Conservation (phyloP, 1,140 invertebrate genomes). For the Drosophila lacteicornis region DNA sequence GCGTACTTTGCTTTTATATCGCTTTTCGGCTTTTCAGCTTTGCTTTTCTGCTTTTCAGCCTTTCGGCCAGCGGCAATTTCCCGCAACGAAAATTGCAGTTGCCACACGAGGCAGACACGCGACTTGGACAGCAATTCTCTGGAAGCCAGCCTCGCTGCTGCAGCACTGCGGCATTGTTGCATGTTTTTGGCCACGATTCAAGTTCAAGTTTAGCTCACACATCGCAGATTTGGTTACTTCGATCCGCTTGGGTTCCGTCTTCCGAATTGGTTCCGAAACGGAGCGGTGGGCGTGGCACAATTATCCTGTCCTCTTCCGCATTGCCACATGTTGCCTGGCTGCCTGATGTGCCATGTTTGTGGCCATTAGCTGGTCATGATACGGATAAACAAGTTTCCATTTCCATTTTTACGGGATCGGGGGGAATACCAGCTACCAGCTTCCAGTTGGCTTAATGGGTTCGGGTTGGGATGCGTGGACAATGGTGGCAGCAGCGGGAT, state of each 20-base stretch:
- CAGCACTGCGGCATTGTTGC: conserved; percentile 36
- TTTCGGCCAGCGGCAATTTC: conserved; percentile 47
- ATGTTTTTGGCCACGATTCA: conserved; percentile 56
- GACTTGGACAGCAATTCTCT: conserved; percentile 25
- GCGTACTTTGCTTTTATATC: conserved; percentile 66
- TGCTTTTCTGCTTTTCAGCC: conserved; percentile 1
- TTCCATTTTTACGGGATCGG: conserved; percentile 2
- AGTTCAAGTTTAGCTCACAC: conserved; percentile 73
- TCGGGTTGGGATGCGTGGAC: background rate
- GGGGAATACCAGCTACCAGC: conserved; percentile 11
- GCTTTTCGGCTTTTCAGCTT: background rate
- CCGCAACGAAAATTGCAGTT: conserved; percentile 54
- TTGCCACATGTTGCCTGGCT: conserved; percentile 49
- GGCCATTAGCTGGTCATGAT: conserved; percentile 38
- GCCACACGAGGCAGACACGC: conserved; percentile 14
- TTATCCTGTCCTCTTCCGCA: conserved; percentile 66
- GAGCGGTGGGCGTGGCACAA: conserved; percentile 50
- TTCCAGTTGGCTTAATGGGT: conserved; percentile 28
- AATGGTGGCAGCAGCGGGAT: background rate
- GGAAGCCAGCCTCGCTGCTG: conserved; percentile 1
- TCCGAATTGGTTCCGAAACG: conserved; percentile 50
- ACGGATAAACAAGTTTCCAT: conserved; percentile 63
- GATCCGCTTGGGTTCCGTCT: conserved; percentile 58
- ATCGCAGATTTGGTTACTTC: background rate
- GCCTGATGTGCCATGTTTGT: conserved; percentile 7